Conservation (phyloP, 37 sponge, comb jelly and placozoan species). For the Diacarnus erythraeanus region DNA sequence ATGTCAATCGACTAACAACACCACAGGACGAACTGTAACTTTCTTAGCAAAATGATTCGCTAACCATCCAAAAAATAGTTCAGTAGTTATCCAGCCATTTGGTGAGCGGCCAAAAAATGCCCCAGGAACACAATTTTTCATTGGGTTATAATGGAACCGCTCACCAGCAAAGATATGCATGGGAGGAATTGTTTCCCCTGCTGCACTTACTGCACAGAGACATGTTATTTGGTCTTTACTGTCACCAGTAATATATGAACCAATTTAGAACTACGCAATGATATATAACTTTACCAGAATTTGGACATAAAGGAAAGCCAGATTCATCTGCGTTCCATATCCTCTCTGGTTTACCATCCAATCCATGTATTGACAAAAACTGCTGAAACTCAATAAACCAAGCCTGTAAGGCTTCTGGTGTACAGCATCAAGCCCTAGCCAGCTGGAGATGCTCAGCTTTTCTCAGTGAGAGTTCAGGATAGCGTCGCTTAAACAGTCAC, state of each 20-base stretch:
- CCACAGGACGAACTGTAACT: conserved; percentile 10
- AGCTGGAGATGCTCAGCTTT: too few relatives aligned
- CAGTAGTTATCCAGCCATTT: conserved; percentile 34
- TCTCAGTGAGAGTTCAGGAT: too few relatives aligned
- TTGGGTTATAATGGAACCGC: conserved; percentile 47
- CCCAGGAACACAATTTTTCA: conserved; percentile 32
- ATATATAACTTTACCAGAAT: conserved; percentile 26
- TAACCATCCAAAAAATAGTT: conserved; percentile 56
- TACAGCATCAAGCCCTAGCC: too few relatives aligned
- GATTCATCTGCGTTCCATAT: conserved; percentile 50
- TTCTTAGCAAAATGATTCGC: conserved; percentile 44
- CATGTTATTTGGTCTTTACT: conserved; percentile 45
- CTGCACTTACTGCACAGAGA: conserved; percentile 34
- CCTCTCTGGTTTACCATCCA: conserved; percentile 9
- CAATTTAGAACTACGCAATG: not conserved
- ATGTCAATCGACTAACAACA: conserved; percentile 15
- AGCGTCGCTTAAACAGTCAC: conserved; percentile 5
- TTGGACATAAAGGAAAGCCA: conserved; percentile 42
- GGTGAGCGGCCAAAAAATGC: conserved; percentile 31
- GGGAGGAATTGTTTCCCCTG: conserved; percentile 32
- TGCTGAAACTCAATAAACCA: conserved; percentile 32
- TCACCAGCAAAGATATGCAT: conserved; percentile 39
- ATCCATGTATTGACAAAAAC: not conserved
- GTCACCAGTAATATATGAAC: conserved; percentile 1
- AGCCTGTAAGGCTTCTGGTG: too few relatives aligned